Evolutionary conservation across 1,140 invertebrate genomes (phyloP), one percentile per base, ranked within the genome.

Genomic region (Cydia splendana): DNA sequence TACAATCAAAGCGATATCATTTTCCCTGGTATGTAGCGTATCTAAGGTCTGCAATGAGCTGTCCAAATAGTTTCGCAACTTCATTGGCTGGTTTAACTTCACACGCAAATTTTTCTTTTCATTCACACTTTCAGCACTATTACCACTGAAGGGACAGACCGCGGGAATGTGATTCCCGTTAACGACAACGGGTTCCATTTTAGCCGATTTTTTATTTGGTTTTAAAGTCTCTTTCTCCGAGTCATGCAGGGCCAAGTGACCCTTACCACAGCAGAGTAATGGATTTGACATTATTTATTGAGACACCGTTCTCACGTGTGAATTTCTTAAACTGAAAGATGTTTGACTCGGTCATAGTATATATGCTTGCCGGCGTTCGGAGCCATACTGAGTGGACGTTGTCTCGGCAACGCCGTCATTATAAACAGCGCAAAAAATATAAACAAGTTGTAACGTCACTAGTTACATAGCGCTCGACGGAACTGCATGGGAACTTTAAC

Each of bases 21-120:
- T 87, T 0, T 85, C 76, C 4, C 82, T 82, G 0, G 88, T 91
- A 76, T 92, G 88, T 34, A 91, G 83, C 13, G 80, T 82, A 74
- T 93, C 91, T 20, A 86, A 82, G 45, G 86, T 88, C 67, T 93
- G 89, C 67, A 62, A 24, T 1, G 87, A 86, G 13, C 80, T 51
- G 48, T 79, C 82, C 15, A 90, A 67, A 80, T 88, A 86, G 76
- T 93, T 91, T 69, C 85, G 87, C 76, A 93, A 78, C 77, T 81
- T 87, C 75, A 91, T 80, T 2, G 91, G 88, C 57, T 90, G 88
- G 34, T 89, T 84, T 71, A 93, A 87, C 82, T 91, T 91, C 20
- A 93, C 78, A 42, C 86, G 84, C 18, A 92, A 79, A 75, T 86
- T 88, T 78, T 90, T 91, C 62, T 80, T 34, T 1, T 42, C 67